Base-by-base conservation (phyloP, 30 jellyfish, hydroid and myxozoan species). In the Phacellophora camtschatica region DNA sequence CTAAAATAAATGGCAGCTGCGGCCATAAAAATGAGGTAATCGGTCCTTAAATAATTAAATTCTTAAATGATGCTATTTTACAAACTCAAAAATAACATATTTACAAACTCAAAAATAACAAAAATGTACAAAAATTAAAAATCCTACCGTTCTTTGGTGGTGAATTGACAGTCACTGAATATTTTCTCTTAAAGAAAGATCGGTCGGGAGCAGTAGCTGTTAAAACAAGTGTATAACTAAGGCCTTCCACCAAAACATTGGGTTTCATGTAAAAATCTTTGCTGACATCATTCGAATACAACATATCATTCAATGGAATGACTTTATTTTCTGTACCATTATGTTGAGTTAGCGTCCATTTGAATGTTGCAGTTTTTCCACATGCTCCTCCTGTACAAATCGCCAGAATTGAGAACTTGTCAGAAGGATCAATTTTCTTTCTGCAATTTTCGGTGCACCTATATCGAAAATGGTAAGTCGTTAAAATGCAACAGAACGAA, bases 171-270 rank as follows among this genome's bases (percentile, higher is more conserved):
- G 69, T 10, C 11, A 42, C 22, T 16, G 37, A 28, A 41, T 76
- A 76, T n/a, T 41, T 23, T 34, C 59, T 78, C 41, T 56, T 42
- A 30, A 32, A 76, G 35, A 25, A 76, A 27, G 88, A 54, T 23
- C 70, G 61, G 59, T 76, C 88, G 6, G 79, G 79, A 15, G 88
- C 88, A 5, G 79, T 76, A 2, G 88, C 78, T 39, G 48, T 42
- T 25, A 76, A 4, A n/a, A 30, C 50, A 5, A 76, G 6, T 35
- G 88, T 13, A 29, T 76, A 76, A 76, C 48, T 56, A 5, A 32
- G 4, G 8, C 79, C 88, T 24, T 24, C 54, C 1, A 55, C 41
- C 34, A 76, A 39, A 20, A 55, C 79, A 25, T 76, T 58, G 20
- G 88, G 88, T 53, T 58, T 76, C 88, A 76, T 55, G n/a, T 76